These are phyloP conservation scores for Drosophila ohnishii DNA, from an alignment of 1,140 invertebrate genomes.

Conservation along the genomic window DNA sequence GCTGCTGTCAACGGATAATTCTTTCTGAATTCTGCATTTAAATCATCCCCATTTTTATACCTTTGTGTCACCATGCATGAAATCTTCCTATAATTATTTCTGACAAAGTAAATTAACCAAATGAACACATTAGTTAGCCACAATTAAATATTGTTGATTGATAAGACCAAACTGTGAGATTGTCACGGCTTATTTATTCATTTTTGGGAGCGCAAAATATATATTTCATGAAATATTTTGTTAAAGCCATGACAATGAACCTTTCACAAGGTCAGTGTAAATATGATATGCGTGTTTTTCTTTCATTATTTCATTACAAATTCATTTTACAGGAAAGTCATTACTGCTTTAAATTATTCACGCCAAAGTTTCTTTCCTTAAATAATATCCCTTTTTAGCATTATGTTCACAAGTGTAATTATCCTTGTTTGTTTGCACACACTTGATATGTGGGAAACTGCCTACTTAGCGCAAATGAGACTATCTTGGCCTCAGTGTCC, in stretches of 20 bases:
- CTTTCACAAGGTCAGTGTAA: neutral
- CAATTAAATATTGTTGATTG: constrained; percentile 19
- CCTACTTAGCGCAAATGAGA: constrained; percentile 63
- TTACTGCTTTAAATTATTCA: neutral
- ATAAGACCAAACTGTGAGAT: neutral
- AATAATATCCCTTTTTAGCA: neutral
- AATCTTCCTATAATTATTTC: constrained; percentile 16
- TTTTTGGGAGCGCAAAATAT: neutral
- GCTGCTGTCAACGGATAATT: neutral
- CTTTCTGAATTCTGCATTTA: neutral
- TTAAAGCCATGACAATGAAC: constrained; percentile 1
- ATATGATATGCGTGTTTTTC: no score
- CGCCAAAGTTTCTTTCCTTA: neutral
- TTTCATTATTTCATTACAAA: neutral
- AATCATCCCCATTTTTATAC: constrained; percentile 20
- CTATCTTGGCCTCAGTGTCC: constrained; percentile 52
- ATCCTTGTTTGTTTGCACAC: neutral
- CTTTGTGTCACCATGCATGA: constrained; percentile 4
- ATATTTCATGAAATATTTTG: constrained; percentile 1
- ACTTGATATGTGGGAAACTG: constrained; percentile 29
- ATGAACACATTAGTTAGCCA: constrained; percentile 33
- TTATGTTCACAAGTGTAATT: neutral
- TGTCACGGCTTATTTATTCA: constrained; percentile 16
- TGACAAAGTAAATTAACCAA: constrained; percentile 25
- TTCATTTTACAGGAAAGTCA: no score